Evolutionary conservation across 2,888 invertebrate genomes (phyloP).

Genomic region (Silvanus unidentatus): DNA sequence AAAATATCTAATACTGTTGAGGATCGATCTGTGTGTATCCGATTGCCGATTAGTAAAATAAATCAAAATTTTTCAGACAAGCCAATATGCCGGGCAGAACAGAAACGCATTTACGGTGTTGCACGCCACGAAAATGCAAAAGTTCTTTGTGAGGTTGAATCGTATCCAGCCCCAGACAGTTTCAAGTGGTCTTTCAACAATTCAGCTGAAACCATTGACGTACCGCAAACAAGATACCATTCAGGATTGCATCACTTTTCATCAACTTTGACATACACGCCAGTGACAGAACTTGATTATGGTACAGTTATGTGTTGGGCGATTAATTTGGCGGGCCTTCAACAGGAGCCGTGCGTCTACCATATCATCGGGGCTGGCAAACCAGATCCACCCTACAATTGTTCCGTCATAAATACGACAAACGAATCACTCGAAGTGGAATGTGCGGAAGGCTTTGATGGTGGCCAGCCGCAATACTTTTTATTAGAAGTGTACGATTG

Average conservation of each 20-base stretch:
- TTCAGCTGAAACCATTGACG: slow-evolving; percentile 73
- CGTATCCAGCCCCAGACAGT: slow-evolving; percentile 74
- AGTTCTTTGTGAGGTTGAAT: slow-evolving; percentile 77
- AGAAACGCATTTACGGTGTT: slow-evolving; percentile 76
- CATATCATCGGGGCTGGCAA: slow-evolving; percentile 69
- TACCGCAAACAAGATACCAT: slow-evolving; percentile 62
- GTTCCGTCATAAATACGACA: slow-evolving; percentile 71
- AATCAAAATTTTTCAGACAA: slow-evolving; percentile 57
- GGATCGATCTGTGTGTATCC: too few relatives aligned
- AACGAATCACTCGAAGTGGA: slow-evolving; percentile 69
- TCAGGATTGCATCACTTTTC: slow-evolving; percentile 49
- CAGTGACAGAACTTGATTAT: slow-evolving; percentile 69
- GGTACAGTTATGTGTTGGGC: slow-evolving; percentile 67
- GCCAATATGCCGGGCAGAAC: slow-evolving; percentile 70
- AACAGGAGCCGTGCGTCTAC: slow-evolving; percentile 67
- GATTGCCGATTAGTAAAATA: too few relatives aligned
- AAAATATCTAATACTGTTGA: too few relatives aligned
- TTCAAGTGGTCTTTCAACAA: slow-evolving; percentile 90
- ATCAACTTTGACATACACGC: slow-evolving; percentile 70
- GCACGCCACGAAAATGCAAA: slow-evolving; percentile 75
- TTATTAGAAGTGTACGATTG: slow-evolving; percentile 66
- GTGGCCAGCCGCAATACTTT: slow-evolving; percentile 69
- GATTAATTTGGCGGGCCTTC: slow-evolving; percentile 63
- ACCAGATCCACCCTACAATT: slow-evolving; percentile 73
- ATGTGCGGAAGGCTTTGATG: slow-evolving; percentile 70